Evolutionary conservation across 2,113 vertebrate species (phyloP), one percentile per base, ranked within the genome.

Genomic region (Amazona vittata): DNA sequence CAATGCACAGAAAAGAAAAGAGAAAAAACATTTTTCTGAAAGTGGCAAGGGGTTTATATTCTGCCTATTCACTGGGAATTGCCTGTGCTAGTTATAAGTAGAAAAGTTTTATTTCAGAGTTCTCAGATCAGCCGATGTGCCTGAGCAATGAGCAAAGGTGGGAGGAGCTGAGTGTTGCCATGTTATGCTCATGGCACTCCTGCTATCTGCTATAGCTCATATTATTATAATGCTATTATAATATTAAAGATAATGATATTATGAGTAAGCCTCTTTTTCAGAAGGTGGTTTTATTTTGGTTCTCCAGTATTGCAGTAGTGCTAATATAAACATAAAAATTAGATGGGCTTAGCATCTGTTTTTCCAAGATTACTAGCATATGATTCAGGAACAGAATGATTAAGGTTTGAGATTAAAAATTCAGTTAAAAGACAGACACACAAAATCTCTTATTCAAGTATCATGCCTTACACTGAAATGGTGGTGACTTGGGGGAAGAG

Each of bases 41-140:
- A 81, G 53, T 6, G 2, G 17, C 3, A 55, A 79, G 29, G 24
- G 55, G 53, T 83, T 90, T 83, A 68, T 57, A 15, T 55, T 57
- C 15, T 11, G 43, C 13, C 57, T 81, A 9, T 44, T 62, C 6
- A 1, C 52, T 79, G 65, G 35, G 90, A 88, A 33, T 44, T 75
- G 43, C 62, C 52, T 62, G 39, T 28, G 15, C 64, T 46, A n/a
- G 17, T 35, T 74, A 1, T 1, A 12, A 65, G 53, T 24, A 53
- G 50, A 39, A 53, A 62, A 31, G 18, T 29, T 86, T 89, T 47
- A 55, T 82, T 71, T 84, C 47, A 55, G 73, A 71, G 20, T 39
- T 68, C 55, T 68, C 49, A 28, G 50, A 5, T 77, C 63, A 70
- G 33, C 33, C 0, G 0, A 12, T 8, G 17, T 47, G n/a, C 8